Evolutionary conservation across 2,113 vertebrate species (phyloP).

Genomic region (Xiphophorus hellerii): DNA sequence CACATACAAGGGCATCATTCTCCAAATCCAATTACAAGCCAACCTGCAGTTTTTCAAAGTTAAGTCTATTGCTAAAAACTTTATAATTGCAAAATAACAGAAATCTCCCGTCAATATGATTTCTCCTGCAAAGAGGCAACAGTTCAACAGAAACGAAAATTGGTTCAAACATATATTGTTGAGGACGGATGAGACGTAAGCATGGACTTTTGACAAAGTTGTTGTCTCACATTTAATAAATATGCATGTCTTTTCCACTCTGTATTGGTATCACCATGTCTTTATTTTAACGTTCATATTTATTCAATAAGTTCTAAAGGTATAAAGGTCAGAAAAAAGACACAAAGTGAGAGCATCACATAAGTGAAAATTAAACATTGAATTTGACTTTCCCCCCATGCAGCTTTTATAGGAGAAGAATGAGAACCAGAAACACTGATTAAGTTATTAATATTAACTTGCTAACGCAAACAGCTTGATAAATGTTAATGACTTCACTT

Average conservation of each 20-base stretch:
- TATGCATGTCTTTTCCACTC: no score
- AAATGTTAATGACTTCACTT: no score
- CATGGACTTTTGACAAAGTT: no score
- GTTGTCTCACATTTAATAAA: no score
- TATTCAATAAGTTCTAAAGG: no score
- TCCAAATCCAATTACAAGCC: slow-evolving; percentile 70
- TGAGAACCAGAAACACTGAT: no score
- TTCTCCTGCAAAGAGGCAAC: slow-evolving; percentile 5
- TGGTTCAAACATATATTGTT: background rate
- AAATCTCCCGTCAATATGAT: slow-evolving; percentile 17
- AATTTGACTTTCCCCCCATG: background rate
- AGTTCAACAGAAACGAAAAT: slow-evolving; percentile 3
- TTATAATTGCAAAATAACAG: slow-evolving; percentile 58
- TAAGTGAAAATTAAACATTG: background rate
- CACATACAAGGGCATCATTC: slow-evolving; percentile 50
- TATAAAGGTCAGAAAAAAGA: no score
- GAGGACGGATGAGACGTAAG: background rate
- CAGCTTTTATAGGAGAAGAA: background rate
- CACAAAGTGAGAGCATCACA: no score
- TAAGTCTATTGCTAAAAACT: slow-evolving; percentile 48
- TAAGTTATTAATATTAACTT: no score
- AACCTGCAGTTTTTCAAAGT: slow-evolving; percentile 47
- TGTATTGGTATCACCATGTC: no score
- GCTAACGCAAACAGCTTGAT: no score
- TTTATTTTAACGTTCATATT: no score